These are phyloP conservation scores for Spicauda simplicius DNA, from an alignment of 2,888 invertebrate genomes.

Conservation along the genomic window DNA sequence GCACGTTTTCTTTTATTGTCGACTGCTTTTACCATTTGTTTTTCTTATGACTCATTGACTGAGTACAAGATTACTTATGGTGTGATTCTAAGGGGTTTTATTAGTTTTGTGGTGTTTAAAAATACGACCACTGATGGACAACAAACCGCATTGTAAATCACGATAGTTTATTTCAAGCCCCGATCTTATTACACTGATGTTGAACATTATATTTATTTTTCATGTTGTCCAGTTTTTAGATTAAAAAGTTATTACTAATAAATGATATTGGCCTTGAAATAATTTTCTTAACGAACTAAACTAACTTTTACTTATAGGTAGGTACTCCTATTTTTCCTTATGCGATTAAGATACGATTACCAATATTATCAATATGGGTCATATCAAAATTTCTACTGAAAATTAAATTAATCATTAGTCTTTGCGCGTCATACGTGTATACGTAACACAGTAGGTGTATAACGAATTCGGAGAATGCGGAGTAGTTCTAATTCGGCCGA, in stretches of 20 bases:
- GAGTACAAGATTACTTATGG: slow-evolving; percentile 23
- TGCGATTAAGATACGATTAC: not conserved
- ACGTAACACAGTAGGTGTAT: not conserved
- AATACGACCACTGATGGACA: slow-evolving; percentile 21
- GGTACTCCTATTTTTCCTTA: not conserved
- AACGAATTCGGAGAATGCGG: slow-evolving; percentile 15
- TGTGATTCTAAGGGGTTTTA: slow-evolving; percentile 21
- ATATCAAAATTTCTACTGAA: too few relatives aligned
- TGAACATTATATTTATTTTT: not conserved
- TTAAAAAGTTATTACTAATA: not conserved
- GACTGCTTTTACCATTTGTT: slow-evolving; percentile 62
- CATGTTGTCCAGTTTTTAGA: not conserved
- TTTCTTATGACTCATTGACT: slow-evolving; percentile 73
- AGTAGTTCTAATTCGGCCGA: slow-evolving; percentile 6
- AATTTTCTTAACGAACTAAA: not conserved
- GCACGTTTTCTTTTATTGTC: slow-evolving; percentile 67
- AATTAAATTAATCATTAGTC: too few relatives aligned
- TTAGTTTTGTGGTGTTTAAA: slow-evolving; percentile 26
- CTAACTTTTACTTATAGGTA: too few relatives aligned
- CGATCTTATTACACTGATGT: slow-evolving; percentile 6
- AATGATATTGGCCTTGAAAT: not conserved
- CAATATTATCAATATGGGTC: too few relatives aligned
- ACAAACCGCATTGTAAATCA: slow-evolving; percentile 18
- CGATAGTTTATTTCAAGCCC: slow-evolving; percentile 11
- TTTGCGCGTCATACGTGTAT: too few relatives aligned